These are phyloP conservation scores for Halichondria panicea DNA, from an alignment of 37 sponge, comb jelly and placozoan species.

Conservation along the genomic window DNA sequence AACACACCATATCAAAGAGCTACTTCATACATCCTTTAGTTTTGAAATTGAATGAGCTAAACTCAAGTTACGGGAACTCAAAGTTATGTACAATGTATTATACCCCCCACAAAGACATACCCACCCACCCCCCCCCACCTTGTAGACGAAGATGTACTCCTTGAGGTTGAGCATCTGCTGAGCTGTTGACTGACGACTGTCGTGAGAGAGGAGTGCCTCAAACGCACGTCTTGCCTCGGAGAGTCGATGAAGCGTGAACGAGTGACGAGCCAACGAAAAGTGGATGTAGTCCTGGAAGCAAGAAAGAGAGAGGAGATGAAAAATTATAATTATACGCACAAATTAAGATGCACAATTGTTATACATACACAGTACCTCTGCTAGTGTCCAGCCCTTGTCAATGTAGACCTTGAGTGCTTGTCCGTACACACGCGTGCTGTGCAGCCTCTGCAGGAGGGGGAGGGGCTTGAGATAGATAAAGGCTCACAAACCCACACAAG, in stretches of 20 bases:
- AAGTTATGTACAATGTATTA: neutral
- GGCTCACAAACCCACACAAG: too few relatives aligned
- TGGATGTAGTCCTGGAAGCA: conserved; percentile 49
- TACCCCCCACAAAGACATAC: neutral
- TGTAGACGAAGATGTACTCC: conserved; percentile 65
- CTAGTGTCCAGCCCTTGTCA: conserved; percentile 73
- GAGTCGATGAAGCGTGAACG: conserved; percentile 34
- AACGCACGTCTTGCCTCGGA: conserved; percentile 41
- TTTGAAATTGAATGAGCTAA: too few relatives aligned
- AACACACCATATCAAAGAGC: too few relatives aligned
- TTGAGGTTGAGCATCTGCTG: conserved; percentile 58
- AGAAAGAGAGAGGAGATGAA: neutral
- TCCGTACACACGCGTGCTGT: conserved; percentile 50
- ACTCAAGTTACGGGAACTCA: neutral
- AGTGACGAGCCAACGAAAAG: conserved; percentile 52
- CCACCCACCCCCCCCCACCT: conserved; percentile 16
- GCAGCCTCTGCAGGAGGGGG: conserved; percentile 24
- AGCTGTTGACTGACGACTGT: conserved; percentile 29
- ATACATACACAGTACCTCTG: conserved; percentile 51
- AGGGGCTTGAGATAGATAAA: too few relatives aligned
- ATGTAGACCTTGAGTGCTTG: conserved; percentile 66
- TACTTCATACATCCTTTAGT: too few relatives aligned
- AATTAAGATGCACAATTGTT: neutral
- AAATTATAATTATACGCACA: too few relatives aligned
- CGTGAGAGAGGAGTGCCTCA: conserved; percentile 52